phyloP scores from a whole-genome alignment of 1,140 invertebrate species.

The Branchinecta lynchi region DNA sequence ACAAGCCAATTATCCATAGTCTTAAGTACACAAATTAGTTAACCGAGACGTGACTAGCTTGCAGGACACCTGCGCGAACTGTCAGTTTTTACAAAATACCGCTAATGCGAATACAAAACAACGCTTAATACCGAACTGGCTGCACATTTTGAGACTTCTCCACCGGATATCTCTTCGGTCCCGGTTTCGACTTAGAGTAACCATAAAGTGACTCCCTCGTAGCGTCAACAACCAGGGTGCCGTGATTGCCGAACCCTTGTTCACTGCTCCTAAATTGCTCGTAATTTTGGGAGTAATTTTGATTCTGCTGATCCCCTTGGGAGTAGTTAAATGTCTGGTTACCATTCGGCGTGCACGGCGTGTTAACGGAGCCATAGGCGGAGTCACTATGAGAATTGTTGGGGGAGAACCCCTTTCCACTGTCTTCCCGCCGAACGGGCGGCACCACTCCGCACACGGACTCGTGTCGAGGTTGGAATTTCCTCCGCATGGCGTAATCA shows the following conservation, averaged over 20 bases:
- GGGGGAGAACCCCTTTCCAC: not conserved
- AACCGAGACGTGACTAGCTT: no score
- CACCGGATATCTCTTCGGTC: not conserved
- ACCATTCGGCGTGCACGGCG: not conserved
- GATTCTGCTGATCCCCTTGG: not conserved
- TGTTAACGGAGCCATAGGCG: not conserved
- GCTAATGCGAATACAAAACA: not conserved
- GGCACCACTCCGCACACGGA: not conserved
- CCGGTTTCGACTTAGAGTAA: not conserved
- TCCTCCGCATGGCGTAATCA: not conserved
- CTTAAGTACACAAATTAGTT: no score
- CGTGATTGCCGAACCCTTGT: not conserved
- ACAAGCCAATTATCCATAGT: no score
- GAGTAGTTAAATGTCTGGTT: not conserved
- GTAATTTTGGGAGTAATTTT: not conserved
- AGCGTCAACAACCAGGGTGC: not conserved
- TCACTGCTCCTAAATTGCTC: not conserved
- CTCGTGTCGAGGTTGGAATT: not conserved
- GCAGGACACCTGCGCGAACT: no score
- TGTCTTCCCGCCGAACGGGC: not conserved
- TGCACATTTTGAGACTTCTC: not conserved
- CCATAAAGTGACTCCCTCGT: not conserved
- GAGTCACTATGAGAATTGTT: conserved; percentile 7
- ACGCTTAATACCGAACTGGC: not conserved
- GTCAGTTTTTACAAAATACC: no score